Percentiles rank a stretch among this genome's conserved stretches.
Conservation (phyloP, 2,888 invertebrate genomes). For the Choristoneura rosaceana region DNA sequence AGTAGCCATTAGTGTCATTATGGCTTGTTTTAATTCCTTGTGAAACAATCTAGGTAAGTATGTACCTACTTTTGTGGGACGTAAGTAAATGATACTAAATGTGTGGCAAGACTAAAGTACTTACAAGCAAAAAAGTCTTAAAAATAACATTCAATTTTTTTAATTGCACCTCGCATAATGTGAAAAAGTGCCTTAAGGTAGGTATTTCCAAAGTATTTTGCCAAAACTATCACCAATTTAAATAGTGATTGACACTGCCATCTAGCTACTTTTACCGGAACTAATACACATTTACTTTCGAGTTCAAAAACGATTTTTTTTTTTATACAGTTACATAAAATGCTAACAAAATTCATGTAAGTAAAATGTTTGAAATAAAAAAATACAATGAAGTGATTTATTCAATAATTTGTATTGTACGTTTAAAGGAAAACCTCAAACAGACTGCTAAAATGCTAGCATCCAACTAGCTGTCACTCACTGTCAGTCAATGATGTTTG, state of each 20-base stretch:
- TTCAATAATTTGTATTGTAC: background rate
- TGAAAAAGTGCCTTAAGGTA: no score
- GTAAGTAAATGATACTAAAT: no score
- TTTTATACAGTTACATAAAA: background rate
- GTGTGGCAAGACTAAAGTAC: no score
- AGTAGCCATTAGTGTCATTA: no score
- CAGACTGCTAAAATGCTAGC: conserved; percentile 2
- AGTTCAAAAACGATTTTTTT: background rate
- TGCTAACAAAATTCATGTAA: background rate
- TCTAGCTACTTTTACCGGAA: conserved; percentile 12
- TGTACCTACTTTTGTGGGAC: no score
- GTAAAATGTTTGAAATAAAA: background rate
- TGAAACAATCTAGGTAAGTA: no score
- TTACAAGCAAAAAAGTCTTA: no score
- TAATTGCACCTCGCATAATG: no score
- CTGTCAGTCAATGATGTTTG: conserved; percentile 3
- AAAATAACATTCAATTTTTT: no score
- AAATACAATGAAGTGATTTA: background rate
- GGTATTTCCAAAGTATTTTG: no score
- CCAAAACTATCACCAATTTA: no score
- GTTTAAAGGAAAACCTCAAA: conserved; percentile 12
- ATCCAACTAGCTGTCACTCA: background rate
- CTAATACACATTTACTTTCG: background rate
- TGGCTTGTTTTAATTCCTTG: no score
- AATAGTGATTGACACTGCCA: background rate